Base-by-base conservation (phyloP, 2,113 vertebrate species). In the Orycteropus afer region DNA sequence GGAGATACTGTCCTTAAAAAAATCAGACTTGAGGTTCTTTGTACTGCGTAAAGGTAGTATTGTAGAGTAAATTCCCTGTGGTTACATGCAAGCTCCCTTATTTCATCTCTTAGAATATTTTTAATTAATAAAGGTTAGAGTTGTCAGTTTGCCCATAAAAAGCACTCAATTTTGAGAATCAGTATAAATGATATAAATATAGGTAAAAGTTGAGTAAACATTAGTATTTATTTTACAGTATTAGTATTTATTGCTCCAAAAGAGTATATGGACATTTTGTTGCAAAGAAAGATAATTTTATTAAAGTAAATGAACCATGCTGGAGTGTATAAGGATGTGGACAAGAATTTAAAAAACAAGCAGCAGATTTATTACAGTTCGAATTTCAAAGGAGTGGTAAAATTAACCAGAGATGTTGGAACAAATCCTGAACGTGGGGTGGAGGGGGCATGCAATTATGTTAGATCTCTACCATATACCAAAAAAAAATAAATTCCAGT, bases 231-330 rank as follows among this genome's bases (percentile, higher is more conserved):
- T 29, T 3, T n/a, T n/a, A n/a, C n/a, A n/a, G n/a, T n/a, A n/a
- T n/a, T n/a, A n/a, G n/a, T n/a, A n/a, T n/a, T n/a, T n/a, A 74
- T 90, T n/a, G 13, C 61, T 90, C 45, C 25, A 55, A 82, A 95
- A 23, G 11, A 90, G 0, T 34, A 79, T 55, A 77, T 86, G n/a
- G 18, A 93, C 47, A 94, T 78, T 67, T 93, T 67, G 47, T 32
- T 80, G 76, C n/a, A 65, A 95, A 91, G 37, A 73, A 91, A 91
- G 77, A 63, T 79, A 32, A 47, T 61, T 78, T 74, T 61, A n/a
- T 96, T 91, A 91, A 93, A 96, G 61, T 13, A 89, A 92, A 86
- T 57, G 88, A 78, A 67, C 83, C 55, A 73, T 79, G 78, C 74
- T 78, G 7, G 14, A 49, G 0, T 40, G 14, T 69, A 61, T 61